Evolutionary conservation across 2,113 vertebrate genomes (phyloP), one percentile per base, ranked within the genome.

Genomic region (Rhineura floridana): DNA sequence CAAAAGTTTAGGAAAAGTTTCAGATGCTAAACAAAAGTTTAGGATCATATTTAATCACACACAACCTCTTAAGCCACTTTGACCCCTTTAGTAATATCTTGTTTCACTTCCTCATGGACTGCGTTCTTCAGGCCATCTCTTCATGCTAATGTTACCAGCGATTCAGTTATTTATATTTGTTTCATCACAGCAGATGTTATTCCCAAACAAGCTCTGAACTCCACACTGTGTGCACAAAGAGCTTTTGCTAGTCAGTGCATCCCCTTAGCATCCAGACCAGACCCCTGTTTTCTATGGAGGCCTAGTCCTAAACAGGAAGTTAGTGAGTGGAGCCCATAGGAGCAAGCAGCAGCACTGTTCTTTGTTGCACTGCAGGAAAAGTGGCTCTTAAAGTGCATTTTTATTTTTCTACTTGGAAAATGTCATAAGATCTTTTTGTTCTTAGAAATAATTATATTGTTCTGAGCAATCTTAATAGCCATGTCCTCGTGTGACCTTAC

Each of bases 401-500:
- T 83, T 33, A 6, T 85, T 88, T 83, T 4, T 0, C 46, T 91
- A 42, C 50, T 73, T 69, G 75, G 86, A 92, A 52, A 3, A 0
- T 79, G 72, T 72, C 72, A 81, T 63, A 87, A 12, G 1, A 0
- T 15, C 83, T 90, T 3, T 36, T 86, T 87, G 0, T 85, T 80
- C 52, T 36, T 67, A 33, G 46, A 15, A 89, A 19, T 69, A 91
- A 83, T 79, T 85, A 55, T 11, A 76, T 5, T 59, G 17, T 59
- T 59, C 55, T 59, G 55, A 59, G 9, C 39, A 2, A 0, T 0
- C 0, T 44, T 33, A 52, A 10, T 87, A 9, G 8, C 1, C 81
- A 33, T 3, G 0, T 84, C 84, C 90, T 88, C 44, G 44, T 75
- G 69, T 80, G 87, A 87, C 39, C 42, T 1, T 83, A 72, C 17